These are phyloP conservation scores for Quadroppia sp. DNA, from an alignment of 2,888 invertebrate species.

Conservation along the genomic window DNA sequence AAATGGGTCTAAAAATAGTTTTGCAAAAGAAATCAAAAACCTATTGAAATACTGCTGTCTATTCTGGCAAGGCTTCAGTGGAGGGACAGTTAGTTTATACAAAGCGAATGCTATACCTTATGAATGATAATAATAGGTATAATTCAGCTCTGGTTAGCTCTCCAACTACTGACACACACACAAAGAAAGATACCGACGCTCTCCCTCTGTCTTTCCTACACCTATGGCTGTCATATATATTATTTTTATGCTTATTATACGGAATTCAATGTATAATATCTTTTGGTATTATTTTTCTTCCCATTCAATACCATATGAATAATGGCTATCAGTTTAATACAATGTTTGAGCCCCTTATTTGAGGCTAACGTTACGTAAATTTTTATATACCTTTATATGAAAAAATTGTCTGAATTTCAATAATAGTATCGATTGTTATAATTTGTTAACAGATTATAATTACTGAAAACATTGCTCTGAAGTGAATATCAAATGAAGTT, in stretches of 20 bases:
- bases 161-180: not conserved
- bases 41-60: not conserved
- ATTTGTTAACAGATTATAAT: too few relatives aligned
- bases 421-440: too few relatives aligned
- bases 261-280: not conserved
- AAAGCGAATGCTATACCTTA: not conserved
- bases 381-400: too few relatives aligned
- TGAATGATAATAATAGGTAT: conserved; percentile 8
- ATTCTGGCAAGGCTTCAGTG: not conserved
- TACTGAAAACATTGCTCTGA: too few relatives aligned
- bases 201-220: not conserved
- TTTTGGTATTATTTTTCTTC: too few relatives aligned
- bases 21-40: not conserved
- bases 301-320: too few relatives aligned
- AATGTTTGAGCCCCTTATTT: too few relatives aligned
- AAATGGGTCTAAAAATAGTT: conserved; percentile 1
- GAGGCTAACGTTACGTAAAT: too few relatives aligned
- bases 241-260: not conserved
- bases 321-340: too few relatives aligned
- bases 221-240: not conserved
- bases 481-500: too few relatives aligned
- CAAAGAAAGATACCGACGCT: conserved; percentile 6
- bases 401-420: too few relatives aligned
- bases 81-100: not conserved
- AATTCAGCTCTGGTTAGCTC: too few relatives aligned